A percentile compares a stretch with the other conserved stretches of the same genome.
Evolutionary conservation across 2,113 vertebrate species (phyloP).

Genomic region (Rynchops niger): DNA sequence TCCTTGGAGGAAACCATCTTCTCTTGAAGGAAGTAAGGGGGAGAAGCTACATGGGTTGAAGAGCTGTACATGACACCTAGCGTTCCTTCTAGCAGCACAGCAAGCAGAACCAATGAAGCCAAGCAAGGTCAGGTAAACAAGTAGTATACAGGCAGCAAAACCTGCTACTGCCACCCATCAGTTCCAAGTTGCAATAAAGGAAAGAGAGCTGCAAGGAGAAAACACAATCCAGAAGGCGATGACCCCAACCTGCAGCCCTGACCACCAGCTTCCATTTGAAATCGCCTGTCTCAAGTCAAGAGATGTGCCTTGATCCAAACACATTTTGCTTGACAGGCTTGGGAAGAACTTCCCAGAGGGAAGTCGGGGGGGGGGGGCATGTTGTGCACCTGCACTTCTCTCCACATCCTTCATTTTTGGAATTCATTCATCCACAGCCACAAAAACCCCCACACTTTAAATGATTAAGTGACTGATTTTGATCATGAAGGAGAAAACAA

Average conservation of each 20-base stretch:
- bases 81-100: fast-evolving
- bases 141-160: not conserved
- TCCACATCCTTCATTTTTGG: not conserved
- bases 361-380: not conserved
- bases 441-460: not conserved
- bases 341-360: not conserved
- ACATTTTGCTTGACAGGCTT: not conserved
- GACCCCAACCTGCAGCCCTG: not conserved
- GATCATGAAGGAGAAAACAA: not conserved
- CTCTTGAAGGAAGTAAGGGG: not conserved
- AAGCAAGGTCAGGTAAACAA: not conserved
- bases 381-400: not conserved
- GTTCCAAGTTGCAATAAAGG: not conserved
- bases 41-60: not conserved
- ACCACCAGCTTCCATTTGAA: not conserved
- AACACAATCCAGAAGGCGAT: not conserved
- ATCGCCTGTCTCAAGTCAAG: not conserved
- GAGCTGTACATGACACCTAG: not conserved
- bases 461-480: not conserved
- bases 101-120: not conserved
- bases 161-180: not conserved
- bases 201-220: not conserved
- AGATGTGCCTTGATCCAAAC: not conserved
- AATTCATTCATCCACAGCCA: not conserved
- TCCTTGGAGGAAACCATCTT: not conserved